A percentile compares a stretch with the other conserved stretches of the same genome.
These are phyloP conservation scores for Elephas maximus DNA, from an alignment of 2,113 vertebrate genomes.

Conservation along the genomic window DNA sequence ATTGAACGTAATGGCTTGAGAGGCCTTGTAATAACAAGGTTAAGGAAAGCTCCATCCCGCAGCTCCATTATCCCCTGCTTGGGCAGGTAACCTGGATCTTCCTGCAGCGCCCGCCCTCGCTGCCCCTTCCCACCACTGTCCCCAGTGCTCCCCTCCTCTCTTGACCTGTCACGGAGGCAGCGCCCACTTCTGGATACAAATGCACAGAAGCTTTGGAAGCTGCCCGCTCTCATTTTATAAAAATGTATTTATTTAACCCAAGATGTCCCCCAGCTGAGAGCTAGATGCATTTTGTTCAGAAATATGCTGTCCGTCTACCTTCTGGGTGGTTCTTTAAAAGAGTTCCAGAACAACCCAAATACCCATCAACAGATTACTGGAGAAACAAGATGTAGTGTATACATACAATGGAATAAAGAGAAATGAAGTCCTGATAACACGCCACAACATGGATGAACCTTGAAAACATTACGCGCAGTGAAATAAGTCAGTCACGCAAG, in stretches of 20 bases:
- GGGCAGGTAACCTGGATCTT: background rate
- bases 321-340: background rate
- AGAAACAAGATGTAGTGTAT: too few species aligned
- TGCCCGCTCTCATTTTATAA: background rate
- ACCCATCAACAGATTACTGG: background rate
- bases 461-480: too few species aligned
- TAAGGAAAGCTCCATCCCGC: background rate
- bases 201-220: background rate
- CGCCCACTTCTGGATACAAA: background rate
- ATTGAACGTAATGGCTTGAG: background rate
- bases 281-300: background rate
- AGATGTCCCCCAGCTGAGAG: background rate
- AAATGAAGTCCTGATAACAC: too few species aligned
- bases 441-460: too few species aligned
- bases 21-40: background rate
- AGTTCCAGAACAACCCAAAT: background rate
- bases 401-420: too few species aligned
- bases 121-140: background rate
- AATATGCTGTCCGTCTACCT: background rate
- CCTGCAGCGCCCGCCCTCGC: background rate
- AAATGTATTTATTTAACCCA: background rate
- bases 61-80: fast-evolving
- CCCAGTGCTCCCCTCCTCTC: background rate
- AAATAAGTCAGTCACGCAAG: too few species aligned
- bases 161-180: background rate